Conservation (phyloP, 1,140 invertebrate genomes). For the Palaemon carinicauda region DNA sequence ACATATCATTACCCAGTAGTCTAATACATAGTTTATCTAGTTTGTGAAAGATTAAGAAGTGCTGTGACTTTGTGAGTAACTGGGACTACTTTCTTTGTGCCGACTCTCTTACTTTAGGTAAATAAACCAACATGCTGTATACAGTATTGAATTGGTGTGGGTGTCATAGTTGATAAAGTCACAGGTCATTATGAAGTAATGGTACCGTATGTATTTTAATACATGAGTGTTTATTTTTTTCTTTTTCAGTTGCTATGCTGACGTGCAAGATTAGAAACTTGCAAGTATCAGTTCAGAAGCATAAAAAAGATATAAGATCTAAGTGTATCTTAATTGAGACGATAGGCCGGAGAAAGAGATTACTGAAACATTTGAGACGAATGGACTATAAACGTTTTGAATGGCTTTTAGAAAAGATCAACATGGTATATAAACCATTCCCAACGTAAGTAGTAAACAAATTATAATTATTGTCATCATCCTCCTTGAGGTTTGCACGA, state of each 20-base stretch:
- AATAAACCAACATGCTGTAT: too few relatives aligned
- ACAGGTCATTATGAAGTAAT: not conserved
- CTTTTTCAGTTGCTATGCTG: constrained; percentile 11
- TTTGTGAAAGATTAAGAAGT: not conserved
- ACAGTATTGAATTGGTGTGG: not conserved
- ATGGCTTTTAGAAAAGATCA: constrained; percentile 83
- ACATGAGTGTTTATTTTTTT: not conserved
- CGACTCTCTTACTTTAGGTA: not conserved
- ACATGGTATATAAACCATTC: constrained; percentile 76
- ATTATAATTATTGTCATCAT: not conserved
- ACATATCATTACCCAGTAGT: too few relatives aligned
- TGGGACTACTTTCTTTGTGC: not conserved
- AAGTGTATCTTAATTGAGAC: constrained; percentile 70
- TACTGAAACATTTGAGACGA: constrained; percentile 73
- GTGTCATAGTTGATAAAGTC: not conserved
- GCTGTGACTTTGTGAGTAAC: not conserved
- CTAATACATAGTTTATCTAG: too few relatives aligned
- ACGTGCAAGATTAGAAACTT: constrained; percentile 32
- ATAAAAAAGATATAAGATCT: not conserved
- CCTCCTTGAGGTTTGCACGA: not conserved
- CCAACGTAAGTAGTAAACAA: not conserved
- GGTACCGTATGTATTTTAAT: too few relatives aligned
- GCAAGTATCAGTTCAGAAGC: not conserved
- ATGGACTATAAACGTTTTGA: constrained; percentile 86
- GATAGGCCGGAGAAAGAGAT: constrained; percentile 80